Percentiles rank a stretch among this genome's conserved stretches.
These are phyloP conservation scores for Thryonomys swinderianus DNA, from an alignment of 2,113 vertebrate species.

Conservation along the genomic window DNA sequence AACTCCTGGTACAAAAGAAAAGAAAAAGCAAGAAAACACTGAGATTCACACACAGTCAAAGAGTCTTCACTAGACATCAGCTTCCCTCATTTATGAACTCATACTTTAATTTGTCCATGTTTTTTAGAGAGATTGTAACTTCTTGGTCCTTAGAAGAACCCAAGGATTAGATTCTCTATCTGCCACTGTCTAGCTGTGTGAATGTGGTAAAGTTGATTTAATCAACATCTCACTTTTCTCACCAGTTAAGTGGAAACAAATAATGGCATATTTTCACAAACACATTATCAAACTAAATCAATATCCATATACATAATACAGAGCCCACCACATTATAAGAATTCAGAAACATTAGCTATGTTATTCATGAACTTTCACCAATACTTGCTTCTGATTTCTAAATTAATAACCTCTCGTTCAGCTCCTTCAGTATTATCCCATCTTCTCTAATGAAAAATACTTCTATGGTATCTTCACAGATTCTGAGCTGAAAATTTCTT, in stretches of 20 bases:
- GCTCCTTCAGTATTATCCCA: background rate
- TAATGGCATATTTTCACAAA: background rate
- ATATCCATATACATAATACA: background rate
- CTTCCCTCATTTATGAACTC: background rate
- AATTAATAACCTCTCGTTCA: background rate
- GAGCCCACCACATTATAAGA: background rate
- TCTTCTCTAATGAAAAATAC: background rate
- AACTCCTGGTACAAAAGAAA: too few relatives aligned
- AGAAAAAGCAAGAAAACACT: background rate
- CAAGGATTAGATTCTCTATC: background rate
- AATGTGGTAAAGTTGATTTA: background rate
- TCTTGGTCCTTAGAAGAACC: background rate
- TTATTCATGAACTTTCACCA: background rate
- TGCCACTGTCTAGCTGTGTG: background rate
- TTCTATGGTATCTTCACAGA: background rate
- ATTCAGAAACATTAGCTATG: background rate
- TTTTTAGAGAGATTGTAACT: background rate
- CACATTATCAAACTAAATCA: constrained; percentile 12
- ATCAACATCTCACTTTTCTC: background rate
- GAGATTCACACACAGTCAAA: background rate
- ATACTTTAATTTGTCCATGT: background rate
- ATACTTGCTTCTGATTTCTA: background rate
- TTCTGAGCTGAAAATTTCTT: constrained; percentile 11
- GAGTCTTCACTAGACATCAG: background rate
- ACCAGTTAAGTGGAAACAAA: background rate